Evolutionary conservation across 2,113 vertebrate species (phyloP).

Genomic region (Scortum barcoo): DNA sequence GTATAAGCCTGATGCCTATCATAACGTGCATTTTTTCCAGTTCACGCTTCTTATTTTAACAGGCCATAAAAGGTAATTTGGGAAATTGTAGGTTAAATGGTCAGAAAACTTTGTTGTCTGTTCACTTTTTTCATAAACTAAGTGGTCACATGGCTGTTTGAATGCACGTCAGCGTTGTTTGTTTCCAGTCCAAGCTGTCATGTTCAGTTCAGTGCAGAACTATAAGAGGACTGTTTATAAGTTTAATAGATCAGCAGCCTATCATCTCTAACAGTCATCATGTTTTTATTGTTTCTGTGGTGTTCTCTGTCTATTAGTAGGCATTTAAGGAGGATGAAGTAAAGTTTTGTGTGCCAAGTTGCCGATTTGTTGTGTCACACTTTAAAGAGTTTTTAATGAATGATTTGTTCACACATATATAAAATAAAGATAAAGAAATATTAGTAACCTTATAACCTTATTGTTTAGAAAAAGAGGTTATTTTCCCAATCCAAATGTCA

Average conservation of each 20-base stretch:
- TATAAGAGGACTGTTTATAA: neutral
- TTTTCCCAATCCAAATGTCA: neutral
- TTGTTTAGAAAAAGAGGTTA: neutral
- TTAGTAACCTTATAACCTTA: too few species aligned
- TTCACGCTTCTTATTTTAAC: neutral
- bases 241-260: neutral
- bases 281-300: neutral
- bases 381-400: neutral
- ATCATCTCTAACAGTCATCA: neutral
- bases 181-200: neutral
- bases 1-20: neutral
- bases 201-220: neutral
- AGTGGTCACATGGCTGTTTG: neutral
- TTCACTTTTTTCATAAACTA: neutral
- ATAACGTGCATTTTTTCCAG: neutral
- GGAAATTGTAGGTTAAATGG: neutral
- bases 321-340: neutral
- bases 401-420: neutral
- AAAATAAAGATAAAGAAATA: neutral
- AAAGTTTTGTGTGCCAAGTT: neutral
- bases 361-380: neutral
- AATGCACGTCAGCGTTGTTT: neutral
- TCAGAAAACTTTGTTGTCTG: conserved; percentile 1
- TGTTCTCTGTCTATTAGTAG: neutral
- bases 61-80: neutral